Conservation (phyloP, 2,888 invertebrate species). For the Agrotis clavis region DNA sequence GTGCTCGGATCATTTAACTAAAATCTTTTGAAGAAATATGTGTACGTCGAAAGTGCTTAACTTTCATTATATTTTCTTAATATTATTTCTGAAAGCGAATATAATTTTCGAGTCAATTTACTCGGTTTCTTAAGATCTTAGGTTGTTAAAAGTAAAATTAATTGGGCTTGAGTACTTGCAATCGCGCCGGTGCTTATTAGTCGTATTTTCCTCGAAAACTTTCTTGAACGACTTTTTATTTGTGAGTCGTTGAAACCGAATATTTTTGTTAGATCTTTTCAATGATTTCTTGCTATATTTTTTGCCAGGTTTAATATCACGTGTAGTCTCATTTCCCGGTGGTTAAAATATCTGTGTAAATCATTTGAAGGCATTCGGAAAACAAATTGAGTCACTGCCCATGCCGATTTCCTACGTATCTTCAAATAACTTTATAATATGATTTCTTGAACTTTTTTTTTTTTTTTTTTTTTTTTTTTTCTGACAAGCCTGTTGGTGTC, state of each 20-base stretch:
- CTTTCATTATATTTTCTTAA: constrained; percentile 45
- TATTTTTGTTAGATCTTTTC: neutral
- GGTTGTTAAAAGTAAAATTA: constrained; percentile 28
- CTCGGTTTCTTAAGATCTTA: constrained; percentile 27
- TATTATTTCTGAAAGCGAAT: constrained; percentile 37
- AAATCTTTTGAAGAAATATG: constrained; percentile 55
- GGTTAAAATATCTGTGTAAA: constrained; percentile 7
- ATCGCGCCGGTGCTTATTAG: constrained; percentile 5
- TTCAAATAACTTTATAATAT: constrained; percentile 1
- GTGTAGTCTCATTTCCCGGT: constrained; percentile 6
- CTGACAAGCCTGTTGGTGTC: too few species aligned
- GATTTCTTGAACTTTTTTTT: constrained; percentile 6
- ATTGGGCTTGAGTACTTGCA: constrained; percentile 43
- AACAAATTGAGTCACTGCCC: constrained; percentile 32
- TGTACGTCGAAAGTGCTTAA: constrained; percentile 38
- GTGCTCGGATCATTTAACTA: constrained; percentile 57
- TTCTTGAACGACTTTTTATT: neutral
- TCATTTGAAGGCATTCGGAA: constrained; percentile 17
- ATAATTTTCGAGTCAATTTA: constrained; percentile 43
- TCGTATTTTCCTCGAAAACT: constrained; percentile 15
- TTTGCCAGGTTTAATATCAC: neutral
- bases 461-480: too few species aligned
- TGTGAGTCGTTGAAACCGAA: neutral
- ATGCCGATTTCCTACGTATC: constrained; percentile 31
- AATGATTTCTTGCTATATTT: constrained; percentile 6